Evolutionary conservation across 2,113 vertebrate genomes (phyloP).

Genomic region (Phylloscopus trochiloides): DNA sequence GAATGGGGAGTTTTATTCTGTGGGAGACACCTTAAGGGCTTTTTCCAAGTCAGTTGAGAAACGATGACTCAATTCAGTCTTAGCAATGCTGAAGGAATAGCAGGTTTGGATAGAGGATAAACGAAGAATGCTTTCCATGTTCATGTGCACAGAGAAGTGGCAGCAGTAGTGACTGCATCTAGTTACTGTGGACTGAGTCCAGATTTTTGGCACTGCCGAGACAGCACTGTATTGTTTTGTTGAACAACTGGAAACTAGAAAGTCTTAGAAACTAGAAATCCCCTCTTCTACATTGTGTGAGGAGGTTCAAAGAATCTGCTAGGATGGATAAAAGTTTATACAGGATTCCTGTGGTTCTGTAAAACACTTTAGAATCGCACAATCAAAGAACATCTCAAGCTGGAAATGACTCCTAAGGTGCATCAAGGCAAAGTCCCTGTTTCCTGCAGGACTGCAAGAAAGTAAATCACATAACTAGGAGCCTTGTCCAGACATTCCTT

Average conservation of each 20-base stretch:
- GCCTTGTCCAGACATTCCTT: rapidly evolving
- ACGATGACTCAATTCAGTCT: neutral
- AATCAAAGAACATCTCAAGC: neutral
- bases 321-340: neutral
- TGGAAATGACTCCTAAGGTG: neutral
- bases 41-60: neutral
- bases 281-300: neutral
- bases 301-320: neutral
- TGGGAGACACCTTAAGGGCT: neutral
- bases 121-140: neutral
- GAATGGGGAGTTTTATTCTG: neutral
- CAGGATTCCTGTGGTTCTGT: neutral
- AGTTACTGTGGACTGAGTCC: neutral
- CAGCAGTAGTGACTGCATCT: neutral
- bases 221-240: neutral
- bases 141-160: neutral
- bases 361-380: neutral
- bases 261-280: neutral
- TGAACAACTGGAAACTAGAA: neutral
- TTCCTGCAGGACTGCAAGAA: neutral
- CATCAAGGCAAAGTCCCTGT: rapidly evolving
- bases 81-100: neutral
- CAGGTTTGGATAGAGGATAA: neutral
- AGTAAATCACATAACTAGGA: neutral
- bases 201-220: neutral